Evolutionary conservation across 2,888 invertebrate species (phyloP), one percentile per base, ranked within the genome.

Genomic region (Drosophila anomalata): DNA sequence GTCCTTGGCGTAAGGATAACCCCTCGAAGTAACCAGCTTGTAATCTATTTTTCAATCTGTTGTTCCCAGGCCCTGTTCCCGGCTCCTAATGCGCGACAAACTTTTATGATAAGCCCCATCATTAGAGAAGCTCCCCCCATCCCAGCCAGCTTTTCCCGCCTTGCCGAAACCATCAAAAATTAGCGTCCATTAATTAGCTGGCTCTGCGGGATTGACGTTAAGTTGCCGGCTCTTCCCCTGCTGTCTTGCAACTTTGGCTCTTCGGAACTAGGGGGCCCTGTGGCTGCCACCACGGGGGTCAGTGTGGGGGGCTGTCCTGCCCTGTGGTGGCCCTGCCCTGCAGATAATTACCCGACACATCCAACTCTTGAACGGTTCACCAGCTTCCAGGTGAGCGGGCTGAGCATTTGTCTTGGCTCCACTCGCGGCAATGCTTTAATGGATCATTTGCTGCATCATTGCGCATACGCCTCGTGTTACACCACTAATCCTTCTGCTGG

Each of bases 381-480:
- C 46, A 39, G 59, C 20, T 59, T 48, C 2, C 44, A 54, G 48
- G 42, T 59, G 62, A 39, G 33, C 47, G 56, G 29, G 61, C 63
- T 17, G 57, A 56, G 65, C 65, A 72, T 66, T 62, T 44, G 26
- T 46, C 42, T 29, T 11, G 26, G 31, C 54, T 39, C 36, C 20
- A 26, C 42, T 24, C 29, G 29, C 54, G 41, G 44, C 39, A 14
- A 29, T 56, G 70, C 56, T 50, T 66, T 81, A 73, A 81, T 84
- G 76, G 79, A 79, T 82, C 74, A 82, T 82, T 85, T 85, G 69
- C 69, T 73, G 77, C 85, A 76, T 76, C 82, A 82, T 82, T 85
- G 82, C 79, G 74, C 79, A 72, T 85, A 75, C 71, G 73, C 62
- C 71, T 61, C 42, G 59, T 75, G 56, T 41, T 14, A 8, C 3